These are phyloP conservation scores for Salarias fasciatus DNA, from an alignment of 2,797 vertebrate species.

Conservation along the genomic window DNA sequence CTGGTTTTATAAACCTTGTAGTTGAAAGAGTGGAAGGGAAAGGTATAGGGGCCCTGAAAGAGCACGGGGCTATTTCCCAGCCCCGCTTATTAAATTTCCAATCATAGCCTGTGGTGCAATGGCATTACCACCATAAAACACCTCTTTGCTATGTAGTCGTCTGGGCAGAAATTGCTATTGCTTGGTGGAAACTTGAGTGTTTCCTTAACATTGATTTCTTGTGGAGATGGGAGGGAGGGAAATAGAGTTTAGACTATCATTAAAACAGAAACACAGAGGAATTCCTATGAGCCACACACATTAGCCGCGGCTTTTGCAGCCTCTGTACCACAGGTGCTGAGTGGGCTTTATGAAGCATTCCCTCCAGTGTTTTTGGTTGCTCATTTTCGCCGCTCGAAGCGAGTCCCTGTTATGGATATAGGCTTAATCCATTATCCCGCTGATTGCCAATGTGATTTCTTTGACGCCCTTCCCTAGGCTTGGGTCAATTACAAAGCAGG, in stretches of 20 bases:
- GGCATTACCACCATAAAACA: slow-evolving; percentile 79
- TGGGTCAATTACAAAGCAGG: slow-evolving; percentile 68
- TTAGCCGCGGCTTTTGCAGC: slow-evolving; percentile 58
- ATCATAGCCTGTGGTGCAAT: slow-evolving; percentile 74
- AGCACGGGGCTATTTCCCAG: slow-evolving; percentile 62
- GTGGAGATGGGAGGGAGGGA: slow-evolving; percentile 59
- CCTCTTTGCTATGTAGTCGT: slow-evolving; percentile 64
- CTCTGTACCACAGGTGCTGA: slow-evolving; percentile 62
- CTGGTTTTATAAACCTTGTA: slow-evolving; percentile 64
- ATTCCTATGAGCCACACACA: slow-evolving; percentile 54
- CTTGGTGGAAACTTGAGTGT: slow-evolving; percentile 72
- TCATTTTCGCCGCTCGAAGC: slow-evolving; percentile 52
- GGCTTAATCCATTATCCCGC: slow-evolving; percentile 68
- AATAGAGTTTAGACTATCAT: slow-evolving; percentile 69
- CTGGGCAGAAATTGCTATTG: slow-evolving; percentile 72
- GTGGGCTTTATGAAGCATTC: slow-evolving; percentile 59
- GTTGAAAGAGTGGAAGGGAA: slow-evolving; percentile 43
- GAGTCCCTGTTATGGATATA: slow-evolving; percentile 60
- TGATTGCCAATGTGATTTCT: slow-evolving; percentile 73
- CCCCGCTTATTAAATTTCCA: slow-evolving; percentile 82
- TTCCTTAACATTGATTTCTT: slow-evolving; percentile 77
- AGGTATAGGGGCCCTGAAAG: slow-evolving; percentile 49
- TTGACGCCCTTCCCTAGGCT: slow-evolving; percentile 57
- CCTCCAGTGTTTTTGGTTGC: slow-evolving; percentile 63
- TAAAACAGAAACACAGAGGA: slow-evolving; percentile 70